phyloP scores from a whole-genome alignment of 2,888 invertebrate species.

The Nipponacmea schrenckii region DNA sequence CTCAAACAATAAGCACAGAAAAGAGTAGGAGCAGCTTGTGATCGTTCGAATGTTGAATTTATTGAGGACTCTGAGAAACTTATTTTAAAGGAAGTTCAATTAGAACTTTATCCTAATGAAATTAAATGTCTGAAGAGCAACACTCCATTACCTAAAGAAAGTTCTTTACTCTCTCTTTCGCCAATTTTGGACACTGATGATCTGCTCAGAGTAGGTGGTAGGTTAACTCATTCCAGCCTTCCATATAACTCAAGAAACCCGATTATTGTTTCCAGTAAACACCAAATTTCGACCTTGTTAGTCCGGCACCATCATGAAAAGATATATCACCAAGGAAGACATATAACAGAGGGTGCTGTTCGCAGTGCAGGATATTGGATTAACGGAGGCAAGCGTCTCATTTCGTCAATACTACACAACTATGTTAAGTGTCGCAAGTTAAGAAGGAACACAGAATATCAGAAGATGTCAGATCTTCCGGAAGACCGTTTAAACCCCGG shows the following conservation, averaged over 20 bases:
- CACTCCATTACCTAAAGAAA: neutral
- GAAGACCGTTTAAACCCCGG: too few species aligned
- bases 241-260: neutral
- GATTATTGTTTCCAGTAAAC: neutral
- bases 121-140: neutral
- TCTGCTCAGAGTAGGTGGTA: neutral
- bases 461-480: too few species aligned
- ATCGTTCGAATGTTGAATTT: too few species aligned
- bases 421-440: neutral
- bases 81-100: neutral
- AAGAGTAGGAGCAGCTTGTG: too few species aligned
- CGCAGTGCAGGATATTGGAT: neutral
- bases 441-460: too few species aligned
- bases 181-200: neutral
- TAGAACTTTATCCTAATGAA: too few species aligned
- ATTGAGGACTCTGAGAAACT: neutral
- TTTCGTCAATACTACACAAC: neutral
- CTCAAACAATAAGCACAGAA: too few species aligned
- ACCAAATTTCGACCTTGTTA: neutral
- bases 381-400: neutral
- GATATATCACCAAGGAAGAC: neutral
- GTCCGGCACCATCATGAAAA: neutral
- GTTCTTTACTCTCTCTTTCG: neutral
- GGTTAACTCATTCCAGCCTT: neutral
- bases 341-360: neutral